phyloP scores from a whole-genome alignment of 2,113 vertebrate species.

The Esox niger region DNA sequence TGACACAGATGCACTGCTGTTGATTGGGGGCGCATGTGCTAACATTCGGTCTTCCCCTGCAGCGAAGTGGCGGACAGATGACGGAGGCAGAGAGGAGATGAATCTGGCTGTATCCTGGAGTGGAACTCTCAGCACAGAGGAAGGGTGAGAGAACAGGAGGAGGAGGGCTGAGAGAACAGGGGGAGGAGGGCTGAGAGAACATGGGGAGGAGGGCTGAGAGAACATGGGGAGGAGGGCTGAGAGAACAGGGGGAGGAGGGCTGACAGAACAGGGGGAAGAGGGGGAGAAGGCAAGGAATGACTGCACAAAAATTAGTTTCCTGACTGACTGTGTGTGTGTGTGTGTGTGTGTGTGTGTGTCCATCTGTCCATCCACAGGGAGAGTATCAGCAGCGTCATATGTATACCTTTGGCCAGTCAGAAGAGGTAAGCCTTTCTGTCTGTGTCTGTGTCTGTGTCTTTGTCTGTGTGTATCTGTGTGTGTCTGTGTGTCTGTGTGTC shows the following conservation, averaged over 20 bases:
- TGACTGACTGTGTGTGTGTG: neutral
- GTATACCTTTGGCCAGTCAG: constrained; percentile 93
- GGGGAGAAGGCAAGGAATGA: neutral
- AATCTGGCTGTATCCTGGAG: constrained; percentile 90
- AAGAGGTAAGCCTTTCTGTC: constrained; percentile 93
- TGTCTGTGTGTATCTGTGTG: too few species aligned
- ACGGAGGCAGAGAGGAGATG: constrained; percentile 91
- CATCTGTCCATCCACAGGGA: constrained; percentile 73
- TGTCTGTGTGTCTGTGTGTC: constrained; percentile 30
- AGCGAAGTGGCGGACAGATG: constrained; percentile 93
- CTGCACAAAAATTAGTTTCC: neutral
- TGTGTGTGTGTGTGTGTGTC: too few species aligned
- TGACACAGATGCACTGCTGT: too few species aligned
- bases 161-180: neutral
- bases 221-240: neutral
- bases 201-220: neutral
- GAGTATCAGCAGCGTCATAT: constrained; percentile 85
- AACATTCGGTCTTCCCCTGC: constrained; percentile 13
- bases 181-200: neutral
- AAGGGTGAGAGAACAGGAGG: constrained; percentile 75
- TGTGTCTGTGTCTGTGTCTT: too few species aligned
- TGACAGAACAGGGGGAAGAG: neutral
- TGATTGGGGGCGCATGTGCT: too few species aligned
- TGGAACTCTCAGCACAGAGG: constrained; percentile 84
- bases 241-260: neutral